Percentiles rank a stretch among this genome's conserved stretches.
Conservation (phyloP, 2,888 invertebrate species). For the Endotricha flammealis region DNA sequence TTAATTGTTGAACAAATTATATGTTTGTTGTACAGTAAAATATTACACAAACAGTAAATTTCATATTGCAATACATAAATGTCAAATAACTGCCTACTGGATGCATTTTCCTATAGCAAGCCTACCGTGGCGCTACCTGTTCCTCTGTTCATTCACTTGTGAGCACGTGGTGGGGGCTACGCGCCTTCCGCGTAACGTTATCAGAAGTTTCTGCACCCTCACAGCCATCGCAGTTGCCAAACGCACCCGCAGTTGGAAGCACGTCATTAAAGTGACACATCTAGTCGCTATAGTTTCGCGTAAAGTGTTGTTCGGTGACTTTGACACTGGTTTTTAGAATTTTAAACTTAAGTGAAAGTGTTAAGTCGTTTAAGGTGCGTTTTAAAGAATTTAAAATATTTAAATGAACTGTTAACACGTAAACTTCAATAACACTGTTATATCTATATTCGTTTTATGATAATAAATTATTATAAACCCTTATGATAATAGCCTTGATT, state of each 20-base stretch:
- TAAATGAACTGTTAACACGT: constrained; percentile 15
- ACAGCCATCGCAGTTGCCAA: constrained; percentile 66
- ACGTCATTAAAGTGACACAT: constrained; percentile 63
- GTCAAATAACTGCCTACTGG: constrained; percentile 23
- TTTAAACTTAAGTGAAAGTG: constrained; percentile 32
- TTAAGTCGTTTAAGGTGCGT: constrained; percentile 30
- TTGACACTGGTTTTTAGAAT: constrained; percentile 22
- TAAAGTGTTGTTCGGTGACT: constrained; percentile 18
- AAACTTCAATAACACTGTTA: neutral
- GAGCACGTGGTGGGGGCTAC: constrained; percentile 61
- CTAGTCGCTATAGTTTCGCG: constrained; percentile 46
- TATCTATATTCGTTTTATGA: neutral
- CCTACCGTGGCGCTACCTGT: constrained; percentile 66
- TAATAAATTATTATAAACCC: constrained; percentile 13
- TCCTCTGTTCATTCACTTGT: constrained; percentile 67
- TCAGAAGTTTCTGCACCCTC: constrained; percentile 76
- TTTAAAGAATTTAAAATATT: constrained; percentile 19
- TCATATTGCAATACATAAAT: constrained; percentile 12
- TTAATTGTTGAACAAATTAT: no score
- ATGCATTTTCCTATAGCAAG: constrained; percentile 35
- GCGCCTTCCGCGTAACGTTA: constrained; percentile 75
- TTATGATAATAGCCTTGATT: neutral
- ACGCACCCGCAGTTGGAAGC: constrained; percentile 71
- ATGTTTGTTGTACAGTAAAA: neutral
- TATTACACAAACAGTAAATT: neutral